Conservation (phyloP, 2,888 invertebrate genomes). For the Homarus gammarus region DNA sequence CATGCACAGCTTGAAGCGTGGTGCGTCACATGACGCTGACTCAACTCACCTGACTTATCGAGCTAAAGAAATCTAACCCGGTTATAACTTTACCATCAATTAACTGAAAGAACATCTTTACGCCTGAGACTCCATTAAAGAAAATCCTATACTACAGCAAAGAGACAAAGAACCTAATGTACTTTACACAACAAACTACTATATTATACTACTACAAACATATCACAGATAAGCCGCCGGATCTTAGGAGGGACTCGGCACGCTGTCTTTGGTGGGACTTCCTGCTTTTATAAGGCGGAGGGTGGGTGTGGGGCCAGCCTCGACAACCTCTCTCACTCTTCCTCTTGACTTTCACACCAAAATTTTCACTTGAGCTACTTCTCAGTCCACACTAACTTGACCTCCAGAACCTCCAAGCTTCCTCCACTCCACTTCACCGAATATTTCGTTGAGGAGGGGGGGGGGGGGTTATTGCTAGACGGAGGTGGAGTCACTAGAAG, state of each 20-base stretch:
- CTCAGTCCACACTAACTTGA: not conserved
- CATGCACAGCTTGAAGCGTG: not conserved
- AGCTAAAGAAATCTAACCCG: not conserved
- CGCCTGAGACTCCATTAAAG: constrained; percentile 3
- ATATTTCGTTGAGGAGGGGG: too few relatives aligned
- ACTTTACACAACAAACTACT: not conserved
- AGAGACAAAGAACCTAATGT: not conserved
- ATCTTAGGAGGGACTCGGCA: constrained; percentile 17
- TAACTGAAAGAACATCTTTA: not conserved
- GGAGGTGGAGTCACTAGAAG: constrained; percentile 2
- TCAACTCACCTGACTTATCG: not conserved
- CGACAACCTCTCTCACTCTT: not conserved
- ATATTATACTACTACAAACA: not conserved
- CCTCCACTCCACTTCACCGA: not conserved
- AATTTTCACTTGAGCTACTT: not conserved
- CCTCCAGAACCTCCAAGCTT: not conserved
- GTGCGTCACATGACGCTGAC: not conserved
- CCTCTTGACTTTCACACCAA: constrained; percentile 1
- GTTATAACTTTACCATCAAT: not conserved
- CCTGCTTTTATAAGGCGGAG: not conserved
- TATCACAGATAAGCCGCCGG: constrained; percentile 34
- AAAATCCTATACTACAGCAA: not conserved
- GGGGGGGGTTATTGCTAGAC: not conserved
- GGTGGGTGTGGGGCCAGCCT: not conserved
- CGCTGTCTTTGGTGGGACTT: constrained; percentile 23